Percentiles rank a stretch among this genome's conserved stretches.
These are phyloP conservation scores for Falcaria lacertinaria DNA, from an alignment of 2,888 invertebrate genomes.

Conservation along the genomic window DNA sequence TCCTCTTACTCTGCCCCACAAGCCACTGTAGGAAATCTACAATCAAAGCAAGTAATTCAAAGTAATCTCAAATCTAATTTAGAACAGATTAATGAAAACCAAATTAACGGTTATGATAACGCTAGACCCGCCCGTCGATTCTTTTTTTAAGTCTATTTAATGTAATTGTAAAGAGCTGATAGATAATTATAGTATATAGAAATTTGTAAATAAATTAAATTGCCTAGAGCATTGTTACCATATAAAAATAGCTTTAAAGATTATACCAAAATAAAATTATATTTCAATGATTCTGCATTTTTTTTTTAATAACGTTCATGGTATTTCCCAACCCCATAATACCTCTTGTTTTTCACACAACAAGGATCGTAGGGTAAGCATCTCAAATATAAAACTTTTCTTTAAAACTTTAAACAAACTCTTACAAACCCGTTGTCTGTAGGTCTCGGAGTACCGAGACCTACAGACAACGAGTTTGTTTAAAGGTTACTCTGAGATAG, in stretches of 20 bases:
- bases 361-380: too few relatives aligned
- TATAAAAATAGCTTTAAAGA: background rate
- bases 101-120: conserved; percentile 48
- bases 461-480: too few relatives aligned
- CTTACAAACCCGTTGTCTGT: too few relatives aligned
- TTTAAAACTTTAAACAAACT: too few relatives aligned
- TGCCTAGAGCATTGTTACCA: background rate
- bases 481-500: too few relatives aligned
- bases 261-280: conserved; percentile 1
- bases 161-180: background rate
- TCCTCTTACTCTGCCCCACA: conserved; percentile 71
- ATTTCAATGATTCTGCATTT: background rate
- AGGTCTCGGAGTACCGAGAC: too few relatives aligned
- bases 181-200: background rate
- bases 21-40: conserved; percentile 56
- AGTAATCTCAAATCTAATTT: conserved; percentile 45
- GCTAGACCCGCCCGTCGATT: conserved; percentile 46
- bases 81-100: conserved; percentile 53
- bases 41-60: conserved; percentile 27
- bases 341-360: too few relatives aligned
- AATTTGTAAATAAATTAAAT: background rate
- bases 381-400: too few relatives aligned
- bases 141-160: conserved; percentile 25
- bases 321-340: too few relatives aligned
- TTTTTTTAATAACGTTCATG: background rate